Percentiles rank a stretch among this genome's conserved stretches.
Conservation (phyloP, 2,888 invertebrate species). For the Apeira syringaria region DNA sequence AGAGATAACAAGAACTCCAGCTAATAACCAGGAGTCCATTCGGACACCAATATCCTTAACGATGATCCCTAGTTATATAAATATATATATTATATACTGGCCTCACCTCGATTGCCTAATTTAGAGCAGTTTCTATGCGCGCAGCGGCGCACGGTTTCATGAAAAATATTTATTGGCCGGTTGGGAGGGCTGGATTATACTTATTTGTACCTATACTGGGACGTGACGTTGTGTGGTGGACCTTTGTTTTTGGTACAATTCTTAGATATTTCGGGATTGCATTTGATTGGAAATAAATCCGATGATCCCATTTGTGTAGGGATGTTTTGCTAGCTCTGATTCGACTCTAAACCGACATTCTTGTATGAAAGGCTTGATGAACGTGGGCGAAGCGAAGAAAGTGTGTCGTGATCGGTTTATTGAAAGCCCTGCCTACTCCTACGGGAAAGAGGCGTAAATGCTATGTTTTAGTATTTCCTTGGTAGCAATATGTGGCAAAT, state of each 20-base stretch:
- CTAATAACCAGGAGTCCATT: constrained; percentile 10
- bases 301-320: not conserved
- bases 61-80: constrained; percentile 61
- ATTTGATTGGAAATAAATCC: not conserved
- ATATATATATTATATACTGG: constrained; percentile 56
- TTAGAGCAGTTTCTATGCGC: constrained; percentile 79
- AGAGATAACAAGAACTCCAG: constrained; percentile 2
- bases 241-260: constrained; percentile 39
- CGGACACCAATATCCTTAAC: constrained; percentile 19
- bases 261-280: constrained; percentile 7
- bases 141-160: constrained; percentile 68
- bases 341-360: no score
- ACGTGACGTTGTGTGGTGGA: constrained; percentile 57
- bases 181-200: constrained; percentile 70
- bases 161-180: constrained; percentile 79
- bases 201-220: constrained; percentile 51
- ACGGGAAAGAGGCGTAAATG: no score
- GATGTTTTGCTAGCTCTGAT: not conserved
- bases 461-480: no score
- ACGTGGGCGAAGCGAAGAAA: no score
- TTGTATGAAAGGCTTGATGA: no score
- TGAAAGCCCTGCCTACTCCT: no score
- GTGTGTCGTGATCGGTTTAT: no score
- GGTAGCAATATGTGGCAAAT: no score
- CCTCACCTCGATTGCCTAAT: constrained; percentile 81